phyloP scores from a whole-genome alignment of 2,888 invertebrate species.

The Allophyes oxyacanthae region DNA sequence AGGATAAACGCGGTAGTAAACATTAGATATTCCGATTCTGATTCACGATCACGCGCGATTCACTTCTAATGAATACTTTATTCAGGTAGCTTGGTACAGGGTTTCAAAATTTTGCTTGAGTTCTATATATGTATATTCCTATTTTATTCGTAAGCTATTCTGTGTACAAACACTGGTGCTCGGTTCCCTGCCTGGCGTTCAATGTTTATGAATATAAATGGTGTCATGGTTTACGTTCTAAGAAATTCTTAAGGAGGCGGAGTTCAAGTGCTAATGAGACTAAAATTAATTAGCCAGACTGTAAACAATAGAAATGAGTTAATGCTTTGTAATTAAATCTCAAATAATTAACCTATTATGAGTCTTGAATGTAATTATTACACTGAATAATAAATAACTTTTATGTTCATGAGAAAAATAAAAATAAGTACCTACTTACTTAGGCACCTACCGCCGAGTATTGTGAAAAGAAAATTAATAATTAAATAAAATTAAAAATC shows the following conservation, averaged over 20 bases:
- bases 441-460: too few relatives aligned
- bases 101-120: conserved; percentile 3
- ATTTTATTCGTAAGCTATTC: conserved; percentile 35
- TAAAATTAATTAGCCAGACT: conserved; percentile 27
- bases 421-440: neutral
- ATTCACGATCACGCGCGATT: conserved; percentile 44
- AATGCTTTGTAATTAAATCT: conserved; percentile 34
- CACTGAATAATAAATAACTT: conserved; percentile 25
- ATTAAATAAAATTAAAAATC: too few relatives aligned
- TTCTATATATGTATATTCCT: too few relatives aligned
- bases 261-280: conserved; percentile 43
- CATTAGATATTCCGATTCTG: conserved; percentile 49
- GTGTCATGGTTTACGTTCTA: conserved; percentile 47
- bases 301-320: conserved; percentile 40
- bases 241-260: conserved; percentile 42
- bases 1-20: conserved; percentile 50
- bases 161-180: conserved; percentile 39
- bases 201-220: conserved; percentile 35
- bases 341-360: conserved; percentile 28
- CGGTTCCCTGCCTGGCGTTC: conserved; percentile 30
- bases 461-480: too few relatives aligned
- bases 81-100: conserved; percentile 9
- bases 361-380: conserved; percentile 15
- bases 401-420: conserved; percentile 42
- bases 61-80: conserved; percentile 23